phyloP scores from a whole-genome alignment of 2,888 invertebrate species.

The Drosophila siamana region DNA sequence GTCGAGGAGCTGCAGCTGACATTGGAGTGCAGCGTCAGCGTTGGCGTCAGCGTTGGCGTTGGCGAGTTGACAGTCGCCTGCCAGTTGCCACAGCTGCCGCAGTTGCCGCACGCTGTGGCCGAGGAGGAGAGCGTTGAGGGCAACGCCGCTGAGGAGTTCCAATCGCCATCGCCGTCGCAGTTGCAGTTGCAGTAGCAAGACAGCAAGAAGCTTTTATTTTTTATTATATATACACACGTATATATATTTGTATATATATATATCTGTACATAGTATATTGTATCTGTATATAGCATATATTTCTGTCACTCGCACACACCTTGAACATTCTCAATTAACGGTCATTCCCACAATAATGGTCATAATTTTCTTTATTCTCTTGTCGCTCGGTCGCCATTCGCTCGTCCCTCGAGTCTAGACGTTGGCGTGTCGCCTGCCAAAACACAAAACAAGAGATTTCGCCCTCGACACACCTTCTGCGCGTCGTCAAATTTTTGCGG shows the following conservation, averaged over 20 bases:
- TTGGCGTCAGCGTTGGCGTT: no score
- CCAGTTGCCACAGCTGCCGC: no score
- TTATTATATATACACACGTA: not conserved
- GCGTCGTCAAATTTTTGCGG: no score
- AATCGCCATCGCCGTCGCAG: not conserved
- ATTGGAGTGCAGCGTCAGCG: no score
- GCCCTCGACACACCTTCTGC: no score
- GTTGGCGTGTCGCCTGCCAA: not conserved
- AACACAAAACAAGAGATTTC: slow-evolving; percentile 9
- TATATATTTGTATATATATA: slow-evolving; percentile 2
- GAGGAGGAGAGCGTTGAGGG: no score
- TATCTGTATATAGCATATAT: not conserved
- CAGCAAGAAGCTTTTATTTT: not conserved
- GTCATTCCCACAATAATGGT: slow-evolving; percentile 13
- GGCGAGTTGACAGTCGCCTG: no score
- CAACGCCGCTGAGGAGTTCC: no score
- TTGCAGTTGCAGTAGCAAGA: not conserved
- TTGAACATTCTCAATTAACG: slow-evolving; percentile 11
- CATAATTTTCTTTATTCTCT: not conserved
- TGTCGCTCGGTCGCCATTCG: not conserved
- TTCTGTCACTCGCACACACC: slow-evolving; percentile 20
- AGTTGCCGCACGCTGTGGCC: no score
- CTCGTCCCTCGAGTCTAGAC: not conserved
- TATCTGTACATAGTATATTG: not conserved
- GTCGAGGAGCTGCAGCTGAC: no score